Evolutionary conservation across 2,888 invertebrate species (phyloP), one percentile per base, ranked within the genome.

Genomic region (Oscheius sp.): DNA sequence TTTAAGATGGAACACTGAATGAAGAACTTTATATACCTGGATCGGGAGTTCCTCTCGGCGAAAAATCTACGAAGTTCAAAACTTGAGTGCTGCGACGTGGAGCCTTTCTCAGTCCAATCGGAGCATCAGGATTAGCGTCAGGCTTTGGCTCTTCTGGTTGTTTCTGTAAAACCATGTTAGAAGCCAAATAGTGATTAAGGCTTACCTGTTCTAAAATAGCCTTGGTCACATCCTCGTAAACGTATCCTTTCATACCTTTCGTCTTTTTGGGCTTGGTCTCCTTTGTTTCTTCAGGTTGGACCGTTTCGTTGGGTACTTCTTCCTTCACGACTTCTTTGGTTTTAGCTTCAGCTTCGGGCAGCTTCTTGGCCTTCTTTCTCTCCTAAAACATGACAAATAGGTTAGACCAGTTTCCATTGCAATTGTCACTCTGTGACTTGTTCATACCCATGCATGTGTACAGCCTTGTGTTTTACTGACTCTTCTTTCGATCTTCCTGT

Each of bases 21-120:
- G 0, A 21, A 21, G 21, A 21, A 21, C 21, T 21, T 21, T 21
- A 0, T 21, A 21, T 55, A 68, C 68, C 68, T 33, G 68, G 68
- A 37, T 68, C 68, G 11, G 68, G 68, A 32, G 55, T 68, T n/a
- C n/a, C 35, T 21, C 68, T 53, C n/a, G 68, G 68, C 2, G 68
- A 68, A 7, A 68, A 37, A 10, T 68, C 68, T 4, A 33, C 11
- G 29, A 68, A 68, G 42, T 68, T 68, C 11, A 68, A 29, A 37
- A 51, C 13, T n/a, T 68, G 68, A 35, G 68, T 53, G 29, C 37
- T 37, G 10, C 55, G 51, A 5, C 68, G 51, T 4, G 68, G 13
- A n/a, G 68, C 29, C 37, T 68, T 68, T n/a, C 68, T 33, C 21
- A 68, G 35, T 9, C 68, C 55, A 37, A 68, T 68, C 32, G 68